Evolutionary conservation across 2,113 vertebrate species (phyloP), one percentile per base, ranked within the genome.

Genomic region (Thamnophis sirtalis): DNA sequence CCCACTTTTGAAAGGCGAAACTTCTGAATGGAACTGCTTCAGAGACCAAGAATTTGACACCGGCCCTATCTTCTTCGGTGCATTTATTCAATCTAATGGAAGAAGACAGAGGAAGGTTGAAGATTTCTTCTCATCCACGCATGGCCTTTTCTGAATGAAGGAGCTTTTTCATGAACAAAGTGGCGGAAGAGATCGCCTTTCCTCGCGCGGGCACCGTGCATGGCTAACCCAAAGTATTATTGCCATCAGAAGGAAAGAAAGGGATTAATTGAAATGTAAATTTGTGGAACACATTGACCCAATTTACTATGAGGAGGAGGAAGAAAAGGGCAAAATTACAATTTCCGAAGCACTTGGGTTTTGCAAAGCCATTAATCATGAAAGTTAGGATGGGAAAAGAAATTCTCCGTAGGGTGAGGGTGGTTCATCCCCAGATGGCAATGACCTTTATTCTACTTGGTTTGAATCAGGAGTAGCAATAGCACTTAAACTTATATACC

Each of bases 231-330:
- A 99, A 99, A 98, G 98, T 98, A 97, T 99, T 98, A 98, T 98
- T 99, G 99, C 98, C 98, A 98, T 98, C 98, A 48, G 28, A 49
- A 84, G 50, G 63, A 43, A 56, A 55, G 50, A 33, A 55, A 26
- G 51, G 97, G 98, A 97, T 98, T 98, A 99, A 99, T 99, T 99
- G 98, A 99, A 99, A 99, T 99, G 98, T 98, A 99, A 99, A 99
- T 99, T 99, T 98, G 97, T 97, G 97, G 98, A 98, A 98, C 98
- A 98, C 98, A 97, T 96, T 98, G 98, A 98, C 97, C 97, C 97
- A 97, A 98, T 98, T 98, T 98, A 97, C 96, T 97, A 95, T 94
- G 95, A 97, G 96, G 6, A 24, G 11, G 33, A 22, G 26, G 7
- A 51, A 96, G 97, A 98, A 98, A 97, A 98, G 96, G 97, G 97